A percentile compares a stretch with the other conserved stretches of the same genome.
Evolutionary conservation across 2,797 vertebrate species (phyloP).

Genomic region (Bradypodion ventrale): DNA sequence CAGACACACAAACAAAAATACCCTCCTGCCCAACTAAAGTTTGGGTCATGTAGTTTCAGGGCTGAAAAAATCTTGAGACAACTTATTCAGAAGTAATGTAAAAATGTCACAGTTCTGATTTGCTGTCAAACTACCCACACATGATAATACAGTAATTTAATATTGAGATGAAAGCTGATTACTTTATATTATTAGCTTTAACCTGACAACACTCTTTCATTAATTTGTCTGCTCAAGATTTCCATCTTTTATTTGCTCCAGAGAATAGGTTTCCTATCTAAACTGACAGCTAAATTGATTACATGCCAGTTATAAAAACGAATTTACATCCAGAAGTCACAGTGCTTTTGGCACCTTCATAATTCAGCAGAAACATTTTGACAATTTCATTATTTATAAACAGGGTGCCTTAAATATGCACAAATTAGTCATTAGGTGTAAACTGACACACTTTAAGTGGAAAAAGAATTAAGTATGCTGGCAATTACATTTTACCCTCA

Average conservation of each 20-base stretch:
- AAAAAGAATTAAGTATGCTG: slow-evolving; percentile 63
- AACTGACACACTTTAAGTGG: slow-evolving; percentile 70
- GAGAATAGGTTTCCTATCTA: slow-evolving; percentile 76
- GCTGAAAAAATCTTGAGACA: slow-evolving; percentile 53
- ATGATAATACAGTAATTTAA: slow-evolving; percentile 75
- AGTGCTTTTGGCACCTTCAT: slow-evolving; percentile 71
- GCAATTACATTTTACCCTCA: slow-evolving; percentile 53
- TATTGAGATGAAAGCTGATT: slow-evolving; percentile 76
- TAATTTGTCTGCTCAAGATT: slow-evolving; percentile 80
- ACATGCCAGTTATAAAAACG: slow-evolving; percentile 81
- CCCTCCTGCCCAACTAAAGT: slow-evolving; percentile 41
- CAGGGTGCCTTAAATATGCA: slow-evolving; percentile 76
- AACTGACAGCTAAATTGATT: slow-evolving; percentile 81
- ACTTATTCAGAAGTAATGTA: slow-evolving; percentile 73
- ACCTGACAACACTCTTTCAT: slow-evolving; percentile 78
- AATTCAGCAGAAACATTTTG: slow-evolving; percentile 71
- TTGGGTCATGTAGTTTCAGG: slow-evolving; percentile 54
- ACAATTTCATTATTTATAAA: slow-evolving; percentile 81
- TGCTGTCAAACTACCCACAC: slow-evolving; percentile 68
- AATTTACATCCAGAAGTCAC: slow-evolving; percentile 74
- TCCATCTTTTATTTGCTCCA: slow-evolving; percentile 78
- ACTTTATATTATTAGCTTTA: slow-evolving; percentile 79
- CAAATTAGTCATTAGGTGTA: slow-evolving; percentile 72
- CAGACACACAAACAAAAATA: too few relatives aligned
- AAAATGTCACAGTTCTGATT: slow-evolving; percentile 71